Percentiles rank a stretch among this genome's conserved stretches.
Evolutionary conservation across 1,140 invertebrate species (phyloP).

Genomic region (Medauroidea extradentata): DNA sequence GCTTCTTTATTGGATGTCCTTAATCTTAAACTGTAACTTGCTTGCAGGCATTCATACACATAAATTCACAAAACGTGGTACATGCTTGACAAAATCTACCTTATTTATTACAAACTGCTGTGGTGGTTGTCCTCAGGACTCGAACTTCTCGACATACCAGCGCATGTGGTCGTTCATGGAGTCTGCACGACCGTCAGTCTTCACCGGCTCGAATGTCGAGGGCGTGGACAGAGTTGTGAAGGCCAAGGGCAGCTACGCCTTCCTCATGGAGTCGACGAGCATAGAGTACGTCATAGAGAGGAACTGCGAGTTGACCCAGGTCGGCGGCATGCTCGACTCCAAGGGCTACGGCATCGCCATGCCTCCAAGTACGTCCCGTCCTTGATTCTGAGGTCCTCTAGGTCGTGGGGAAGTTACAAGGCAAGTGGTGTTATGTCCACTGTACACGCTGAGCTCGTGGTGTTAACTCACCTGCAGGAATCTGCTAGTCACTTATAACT

Average conservation of each 20-base stretch:
- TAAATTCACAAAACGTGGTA: too few relatives aligned
- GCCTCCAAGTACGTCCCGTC: slow-evolving; percentile 40
- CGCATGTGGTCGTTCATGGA: slow-evolving; percentile 94
- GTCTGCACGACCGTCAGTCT: slow-evolving; percentile 75
- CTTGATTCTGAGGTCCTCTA: too few relatives aligned
- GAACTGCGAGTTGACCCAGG: slow-evolving; percentile 85
- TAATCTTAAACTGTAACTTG: too few relatives aligned
- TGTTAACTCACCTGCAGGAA: too few relatives aligned
- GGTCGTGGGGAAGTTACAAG: too few relatives aligned
- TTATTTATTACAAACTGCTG: too few relatives aligned
- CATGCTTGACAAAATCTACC: too few relatives aligned
- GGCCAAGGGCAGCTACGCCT: slow-evolving; percentile 83
- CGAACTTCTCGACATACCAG: slow-evolving; percentile 87
- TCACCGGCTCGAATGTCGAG: slow-evolving; percentile 78
- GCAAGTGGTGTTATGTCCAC: too few relatives aligned
- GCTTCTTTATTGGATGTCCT: too few relatives aligned
- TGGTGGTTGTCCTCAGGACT: slow-evolving; percentile 58
- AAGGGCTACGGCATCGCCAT: slow-evolving; percentile 52
- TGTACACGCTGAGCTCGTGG: too few relatives aligned
- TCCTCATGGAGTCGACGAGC: slow-evolving; percentile 90
- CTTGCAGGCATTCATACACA: too few relatives aligned
- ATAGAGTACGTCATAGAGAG: slow-evolving; percentile 88
- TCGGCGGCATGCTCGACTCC: slow-evolving; percentile 72
- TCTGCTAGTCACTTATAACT: too few relatives aligned
- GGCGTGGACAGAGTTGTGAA: slow-evolving; percentile 81